Conservation (phyloP, 1,140 invertebrate species). For the Lithobius niger region DNA sequence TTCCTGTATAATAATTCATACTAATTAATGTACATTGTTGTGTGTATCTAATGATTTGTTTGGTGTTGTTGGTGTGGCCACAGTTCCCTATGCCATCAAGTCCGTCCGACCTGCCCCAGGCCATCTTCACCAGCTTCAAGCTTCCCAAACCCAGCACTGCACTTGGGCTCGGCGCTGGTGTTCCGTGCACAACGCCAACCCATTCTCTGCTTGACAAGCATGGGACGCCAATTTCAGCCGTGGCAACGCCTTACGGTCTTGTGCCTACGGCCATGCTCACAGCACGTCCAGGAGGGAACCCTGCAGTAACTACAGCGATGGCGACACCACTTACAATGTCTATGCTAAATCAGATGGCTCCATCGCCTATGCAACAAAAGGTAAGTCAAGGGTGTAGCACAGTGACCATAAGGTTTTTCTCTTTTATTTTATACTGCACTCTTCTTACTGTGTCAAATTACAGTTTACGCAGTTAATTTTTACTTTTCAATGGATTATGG, state of each 20-base stretch:
- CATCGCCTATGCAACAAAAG: background rate
- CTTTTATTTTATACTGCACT: background rate
- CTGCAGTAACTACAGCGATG: background rate
- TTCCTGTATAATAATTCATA: no score
- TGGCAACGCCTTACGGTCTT: constrained; percentile 2
- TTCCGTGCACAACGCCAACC: constrained; percentile 14
- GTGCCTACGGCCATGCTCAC: background rate
- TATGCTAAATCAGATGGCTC: background rate
- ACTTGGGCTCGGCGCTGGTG: constrained; percentile 14
- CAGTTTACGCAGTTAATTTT: no score
- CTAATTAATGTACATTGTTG: no score
- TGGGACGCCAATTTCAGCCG: constrained; percentile 1
- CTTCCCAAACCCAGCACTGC: constrained; percentile 49
- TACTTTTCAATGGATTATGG: background rate
- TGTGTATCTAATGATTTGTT: no score
- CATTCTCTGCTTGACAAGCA: background rate
- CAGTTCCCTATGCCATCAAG: constrained; percentile 35
- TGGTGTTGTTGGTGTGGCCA: no score
- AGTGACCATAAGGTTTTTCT: background rate
- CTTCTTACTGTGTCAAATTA: background rate
- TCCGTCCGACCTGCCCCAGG: constrained; percentile 56
- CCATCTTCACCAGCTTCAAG: constrained; percentile 86
- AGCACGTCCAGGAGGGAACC: background rate
- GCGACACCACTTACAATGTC: background rate
- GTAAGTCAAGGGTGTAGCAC: background rate